These are phyloP conservation scores for Ceyx cyanopectus DNA, from an alignment of 2,113 vertebrate species.

Conservation along the genomic window DNA sequence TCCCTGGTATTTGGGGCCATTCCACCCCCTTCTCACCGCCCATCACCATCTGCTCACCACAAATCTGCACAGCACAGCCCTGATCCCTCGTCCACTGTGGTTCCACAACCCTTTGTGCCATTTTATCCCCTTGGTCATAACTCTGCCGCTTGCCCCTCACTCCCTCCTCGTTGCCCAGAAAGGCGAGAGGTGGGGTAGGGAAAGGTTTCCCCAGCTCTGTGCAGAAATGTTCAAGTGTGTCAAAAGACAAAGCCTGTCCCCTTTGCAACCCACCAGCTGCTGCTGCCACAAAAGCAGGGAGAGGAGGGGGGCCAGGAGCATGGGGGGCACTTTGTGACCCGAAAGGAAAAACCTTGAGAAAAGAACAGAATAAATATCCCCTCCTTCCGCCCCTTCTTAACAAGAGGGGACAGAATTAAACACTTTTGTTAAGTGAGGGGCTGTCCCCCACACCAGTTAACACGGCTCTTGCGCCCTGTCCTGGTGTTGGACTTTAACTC, in stretches of 20 bases:
- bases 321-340: conserved; percentile 75
- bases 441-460: conserved; percentile 75
- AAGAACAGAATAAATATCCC: conserved; percentile 72
- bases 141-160: not conserved
- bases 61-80: not conserved
- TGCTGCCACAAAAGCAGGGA: conserved; percentile 62
- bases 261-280: conserved; percentile 76
- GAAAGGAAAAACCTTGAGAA: conserved; percentile 72
- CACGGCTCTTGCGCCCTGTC: conserved; percentile 60
- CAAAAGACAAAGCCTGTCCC: conserved; percentile 67
- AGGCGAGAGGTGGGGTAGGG: conserved; percentile 43
- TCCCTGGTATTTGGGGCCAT: not conserved
- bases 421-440: conserved; percentile 76
- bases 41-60: conserved; percentile 49
- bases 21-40: not conserved
- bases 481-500: conserved; percentile 69
- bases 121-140: not conserved
- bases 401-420: conserved; percentile 70
- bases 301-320: conserved; percentile 36
- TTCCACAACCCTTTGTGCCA: conserved; percentile 28
- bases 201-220: conserved; percentile 48
- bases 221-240: conserved; percentile 75
- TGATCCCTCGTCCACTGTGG: fast-evolving
- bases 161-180: conserved; percentile 5
- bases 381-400: conserved; percentile 73